Evolutionary conservation across 2,113 vertebrate genomes (phyloP), one percentile per base, ranked within the genome.

Genomic region (Guaruba guarouba): DNA sequence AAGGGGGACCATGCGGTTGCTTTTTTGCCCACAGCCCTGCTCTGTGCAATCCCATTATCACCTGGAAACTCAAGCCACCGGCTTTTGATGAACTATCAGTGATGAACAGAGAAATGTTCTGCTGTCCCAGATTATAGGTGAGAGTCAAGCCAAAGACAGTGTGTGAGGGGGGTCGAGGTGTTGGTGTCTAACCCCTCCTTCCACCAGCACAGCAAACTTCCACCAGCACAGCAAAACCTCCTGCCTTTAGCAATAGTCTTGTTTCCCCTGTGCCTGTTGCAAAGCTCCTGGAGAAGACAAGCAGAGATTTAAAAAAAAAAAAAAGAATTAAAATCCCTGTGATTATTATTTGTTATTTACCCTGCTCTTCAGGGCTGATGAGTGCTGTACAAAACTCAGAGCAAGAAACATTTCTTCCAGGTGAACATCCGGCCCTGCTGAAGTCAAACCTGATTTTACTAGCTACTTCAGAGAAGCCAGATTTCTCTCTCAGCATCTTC

Each of bases 81-180:
- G 24, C 52, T 57, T 39, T 11, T 19, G 52, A 49, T 41, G 70
- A 52, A 3, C 20, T 10, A 8, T 13, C 31, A 1, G 4, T 46
- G 54, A 43, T 23, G 51, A 52, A 48, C 1, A 31, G 25, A 5
- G 7, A 70, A 23, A 22, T 78, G 16, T 57, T 71, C 48, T 77
- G 59, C 68, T 66, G 10, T 41, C 37, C 52, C n/a, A 23, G 31
- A 17, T 23, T 43, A 7, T 6, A 15, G 70, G 27, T 17, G 31
- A 17, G 54, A 43, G 20, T 29, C 66, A 25, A 44, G 54, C 52
- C 22, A 27, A 48, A 43, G 19, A 7, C 2, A 7, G 55, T 4
- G 7, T 1, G 1, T 1, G 2, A 10, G 24, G 27, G 37, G 7
- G 71, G 18, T 13, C 1, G 4, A 35, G 29, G 19, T 48, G 13